Base-by-base conservation (phyloP, 2,888 invertebrate species). In the Drosophila niveifrons region DNA sequence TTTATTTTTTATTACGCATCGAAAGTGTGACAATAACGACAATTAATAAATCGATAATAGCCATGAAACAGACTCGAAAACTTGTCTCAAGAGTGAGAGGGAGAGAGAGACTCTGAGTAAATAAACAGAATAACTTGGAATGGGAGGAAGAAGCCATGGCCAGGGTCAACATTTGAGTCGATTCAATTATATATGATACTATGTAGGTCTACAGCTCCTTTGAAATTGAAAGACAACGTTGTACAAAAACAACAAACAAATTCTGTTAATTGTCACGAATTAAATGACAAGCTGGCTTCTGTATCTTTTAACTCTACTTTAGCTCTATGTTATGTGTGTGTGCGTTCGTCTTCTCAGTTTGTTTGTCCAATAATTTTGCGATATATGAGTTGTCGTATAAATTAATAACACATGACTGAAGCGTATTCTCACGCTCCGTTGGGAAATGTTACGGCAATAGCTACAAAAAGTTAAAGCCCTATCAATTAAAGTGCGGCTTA, bases 321-420 rank as follows among this genome's bases (percentile, higher is more conserved):
- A 43, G 46, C 23, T 31, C 36, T 18, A 11, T 29, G 29, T 46
- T 13, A 15, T 51, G 10, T 58, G 31, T 31, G 39, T 23, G 6
- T 23, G 6, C 23, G 23, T 23, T 23, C 6, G 23, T 13, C 18
- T 17, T 23, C 53, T 17, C 10, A 50, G 50, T 59, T 55, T 76
- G 59, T 67, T 69, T 77, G 65, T 55, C 34, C 74, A 70, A 80
- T 70, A 66, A 85, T 47, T 68, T 75, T 29, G 67, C 57, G 8
- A 44, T n/a, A 41, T 57, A 13, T 46, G 15, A 61, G 50, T 36
- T 53, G 48, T 55, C 52, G 59, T 67, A 64, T 74, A 70, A 88
- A 82, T 83, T 72, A 82, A 88, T 82, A 83, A 59, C 83, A 86
- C 84, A 83, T 83, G 82, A 75, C 69, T 77, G 53, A 34, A 62